These are phyloP conservation scores for Hippopotamus amphibius DNA, from an alignment of 2,113 vertebrate genomes.

Conservation along the genomic window DNA sequence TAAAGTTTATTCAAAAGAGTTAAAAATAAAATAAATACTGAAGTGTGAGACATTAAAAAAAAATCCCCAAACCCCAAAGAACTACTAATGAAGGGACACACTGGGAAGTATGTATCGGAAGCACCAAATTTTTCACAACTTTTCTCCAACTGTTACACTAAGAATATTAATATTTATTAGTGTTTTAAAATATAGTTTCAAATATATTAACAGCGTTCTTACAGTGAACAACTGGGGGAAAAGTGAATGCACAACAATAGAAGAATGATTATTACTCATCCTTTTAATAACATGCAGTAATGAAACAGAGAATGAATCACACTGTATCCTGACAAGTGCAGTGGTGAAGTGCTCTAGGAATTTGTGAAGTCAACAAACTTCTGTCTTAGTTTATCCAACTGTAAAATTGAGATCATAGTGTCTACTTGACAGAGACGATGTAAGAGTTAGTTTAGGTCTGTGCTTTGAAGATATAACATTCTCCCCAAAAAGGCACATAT, in stretches of 20 bases:
- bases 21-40: background rate
- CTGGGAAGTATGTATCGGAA: background rate
- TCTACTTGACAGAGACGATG: background rate
- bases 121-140: background rate
- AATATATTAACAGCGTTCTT: background rate
- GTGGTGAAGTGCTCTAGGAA: background rate
- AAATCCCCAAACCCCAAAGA: background rate
- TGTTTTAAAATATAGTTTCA: background rate
- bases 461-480: conserved; percentile 8
- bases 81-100: background rate
- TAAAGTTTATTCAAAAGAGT: background rate
- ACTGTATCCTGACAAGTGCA: background rate
- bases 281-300: background rate
- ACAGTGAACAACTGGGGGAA: background rate
- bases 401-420: background rate
- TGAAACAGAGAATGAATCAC: background rate
- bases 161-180: background rate
- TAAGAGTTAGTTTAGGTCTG: background rate
- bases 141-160: background rate
- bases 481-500: background rate
- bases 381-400: background rate
- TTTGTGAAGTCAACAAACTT: background rate
- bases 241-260: background rate
- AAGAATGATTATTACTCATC: background rate
- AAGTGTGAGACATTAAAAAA: background rate